phyloP scores from a whole-genome alignment of 2,797 vertebrate genomes.

The Anguilla anguilla region DNA sequence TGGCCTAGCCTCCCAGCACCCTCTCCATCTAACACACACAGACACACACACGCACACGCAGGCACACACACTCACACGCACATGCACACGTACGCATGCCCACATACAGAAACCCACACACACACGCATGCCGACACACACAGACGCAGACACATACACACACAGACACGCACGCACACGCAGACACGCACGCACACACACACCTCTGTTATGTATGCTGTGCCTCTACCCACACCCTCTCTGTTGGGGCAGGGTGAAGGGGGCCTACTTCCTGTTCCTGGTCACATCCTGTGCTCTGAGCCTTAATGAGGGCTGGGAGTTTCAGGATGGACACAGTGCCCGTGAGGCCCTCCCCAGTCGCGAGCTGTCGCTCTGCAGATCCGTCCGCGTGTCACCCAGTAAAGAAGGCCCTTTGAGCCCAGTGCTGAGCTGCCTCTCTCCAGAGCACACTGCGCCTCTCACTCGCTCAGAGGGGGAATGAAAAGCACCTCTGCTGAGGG shows the following conservation, averaged over 20 bases:
- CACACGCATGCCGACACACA: neutral
- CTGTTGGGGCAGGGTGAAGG: neutral
- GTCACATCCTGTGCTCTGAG: neutral
- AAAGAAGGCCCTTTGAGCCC: neutral
- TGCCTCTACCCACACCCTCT: neutral
- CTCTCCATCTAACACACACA: neutral
- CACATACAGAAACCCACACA: neutral
- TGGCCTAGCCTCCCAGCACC: neutral
- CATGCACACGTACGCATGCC: neutral
- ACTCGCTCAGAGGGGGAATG: neutral
- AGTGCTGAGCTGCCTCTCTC: neutral
- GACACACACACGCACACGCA: neutral
- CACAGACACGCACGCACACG: neutral
- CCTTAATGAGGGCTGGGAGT: neutral
- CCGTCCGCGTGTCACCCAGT: neutral
- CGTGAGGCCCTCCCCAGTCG: neutral
- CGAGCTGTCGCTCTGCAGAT: neutral
- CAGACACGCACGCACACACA: neutral
- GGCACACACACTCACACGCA: neutral
- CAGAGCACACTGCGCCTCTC: neutral
- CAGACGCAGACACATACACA: neutral
- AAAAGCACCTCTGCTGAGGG: neutral
- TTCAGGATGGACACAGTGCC: neutral
- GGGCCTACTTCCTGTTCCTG: neutral
- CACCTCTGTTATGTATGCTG: neutral